Evolutionary conservation across 2,797 vertebrate species (phyloP), one percentile per base, ranked within the genome.

Genomic region (Anguilla marmorata): DNA sequence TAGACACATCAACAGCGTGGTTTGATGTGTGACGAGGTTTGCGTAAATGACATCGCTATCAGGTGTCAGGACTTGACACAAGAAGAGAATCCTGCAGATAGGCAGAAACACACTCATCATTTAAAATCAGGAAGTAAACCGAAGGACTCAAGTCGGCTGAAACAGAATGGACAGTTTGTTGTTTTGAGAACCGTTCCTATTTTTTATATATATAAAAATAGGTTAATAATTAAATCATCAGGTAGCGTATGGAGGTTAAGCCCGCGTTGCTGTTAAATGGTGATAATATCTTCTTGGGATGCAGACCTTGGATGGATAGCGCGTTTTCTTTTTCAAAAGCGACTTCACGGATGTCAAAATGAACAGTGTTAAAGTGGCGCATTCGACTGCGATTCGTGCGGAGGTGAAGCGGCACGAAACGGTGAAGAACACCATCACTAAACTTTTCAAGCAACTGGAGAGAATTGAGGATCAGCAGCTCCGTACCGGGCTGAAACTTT

Each of bases 321-420:
- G 91, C 91, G 86, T 87, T 88, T 87, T 87, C 89, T 93, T 89
- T 90, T 91, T 90, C 86, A 88, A 87, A 87, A 87, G 76, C 89
- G 88, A 90, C 90, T 90, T 86, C 86, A 89, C 86, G 88, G 37
- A n/a, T 90, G 90, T 92, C 93, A 96, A 93, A 91, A 96, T 96
- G 96, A 95, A 90, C 93, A 95, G 90, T 90, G 90, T 90, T n/a
- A 96, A 96, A 91, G 94, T 91, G 21, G 90, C 87, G 14, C 93
- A 93, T 91, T 95, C 96, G 54, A 93, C 91, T 83, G 95, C 96
- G 66, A 96, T 98, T 86, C 96, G 95, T 90, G 94, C 96, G n/a
- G 97, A 98, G 94, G 94, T 98, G 86, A 97, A 93, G 92, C 94
- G 97, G 90, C 93, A 98, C 45, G 96, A 96, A 9, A 94, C 94